Evolutionary conservation across 2,888 invertebrate species (phyloP).

Genomic region (Nipponacmea schrenckii): DNA sequence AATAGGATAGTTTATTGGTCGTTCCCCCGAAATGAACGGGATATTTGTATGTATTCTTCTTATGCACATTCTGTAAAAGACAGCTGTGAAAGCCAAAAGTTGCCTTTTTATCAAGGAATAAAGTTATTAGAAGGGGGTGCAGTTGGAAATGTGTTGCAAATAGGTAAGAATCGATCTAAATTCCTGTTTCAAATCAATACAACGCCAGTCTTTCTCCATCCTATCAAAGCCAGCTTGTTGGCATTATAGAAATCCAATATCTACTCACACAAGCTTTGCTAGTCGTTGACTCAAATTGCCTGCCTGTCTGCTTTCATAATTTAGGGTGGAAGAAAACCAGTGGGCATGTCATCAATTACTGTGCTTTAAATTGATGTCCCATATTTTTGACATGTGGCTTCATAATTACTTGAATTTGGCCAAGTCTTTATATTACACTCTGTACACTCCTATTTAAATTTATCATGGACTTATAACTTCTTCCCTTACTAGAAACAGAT

Average conservation of each 20-base stretch:
- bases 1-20: slow-evolving; percentile 89
- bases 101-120: slow-evolving; percentile 87
- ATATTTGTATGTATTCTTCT: slow-evolving; percentile 90
- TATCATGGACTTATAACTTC: no score
- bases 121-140: slow-evolving; percentile 84
- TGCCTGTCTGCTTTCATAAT: no score
- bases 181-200: no score
- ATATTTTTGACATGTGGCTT: slow-evolving; percentile 1
- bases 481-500: no score
- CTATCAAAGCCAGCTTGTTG: no score
- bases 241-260: no score
- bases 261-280: no score
- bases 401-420: not conserved
- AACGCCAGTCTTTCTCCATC: no score
- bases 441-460: no score
- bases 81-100: slow-evolving; percentile 79
- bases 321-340: no score
- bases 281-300: no score
- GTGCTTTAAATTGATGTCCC: not conserved
- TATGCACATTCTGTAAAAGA: slow-evolving; percentile 71
- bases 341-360: slow-evolving; percentile 2
- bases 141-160: slow-evolving; percentile 87
- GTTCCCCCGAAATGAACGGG: slow-evolving; percentile 86
- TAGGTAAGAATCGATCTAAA: slow-evolving; percentile 75
- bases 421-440: no score